Evolutionary conservation across 2,113 vertebrate genomes (phyloP), one percentile per base, ranked within the genome.

Genomic region (Lagopus muta): DNA sequence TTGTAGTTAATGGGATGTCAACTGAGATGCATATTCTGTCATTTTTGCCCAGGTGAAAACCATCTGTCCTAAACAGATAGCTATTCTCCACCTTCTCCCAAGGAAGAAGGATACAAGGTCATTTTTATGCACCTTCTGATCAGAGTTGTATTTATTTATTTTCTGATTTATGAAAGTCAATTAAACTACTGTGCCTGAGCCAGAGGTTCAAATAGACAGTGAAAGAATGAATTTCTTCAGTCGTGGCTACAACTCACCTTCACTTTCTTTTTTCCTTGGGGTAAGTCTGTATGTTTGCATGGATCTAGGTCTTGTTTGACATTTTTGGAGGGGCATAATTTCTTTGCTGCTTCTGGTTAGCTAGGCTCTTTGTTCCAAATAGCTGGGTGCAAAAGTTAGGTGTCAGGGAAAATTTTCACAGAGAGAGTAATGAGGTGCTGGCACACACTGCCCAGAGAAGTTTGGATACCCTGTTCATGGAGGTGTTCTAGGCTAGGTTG

Each of bases 1-100:
- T 92, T 94, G 89, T 88, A 87, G 92, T 93, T 97, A 97, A 97
- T 97, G 95, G 80, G 95, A 97, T 96, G 93, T 97, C 95, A 97
- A 67, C 91, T 77, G 91, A 96, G 95, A 96, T 91, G 64, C 95
- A 96, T 94, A 90, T 93, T 94, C 92, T 96, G 94, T 96, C 95
- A 96, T 76, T 95, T 88, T 90, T 2, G 8, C 64, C 65, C 82
- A 94, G 92, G 90, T 96, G 88, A 97, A 96, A 96, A 57, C 92
- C 92, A 96, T 96, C 94, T 97, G 96, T 96, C 43, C 66, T 72
- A 57, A 50, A 55, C 15, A 94, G 96, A 96, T 96, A 94, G 75
- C 85, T 62, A 89, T 93, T 71, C 88, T 93, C 69, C 57, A 84
- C 61, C 73, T 93, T 77, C 47, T 66, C 86, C 62, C 43, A 42